Percentiles rank a stretch among this genome's conserved stretches.
Conservation (phyloP, 2,113 vertebrate species). For the Carassius auratus region DNA sequence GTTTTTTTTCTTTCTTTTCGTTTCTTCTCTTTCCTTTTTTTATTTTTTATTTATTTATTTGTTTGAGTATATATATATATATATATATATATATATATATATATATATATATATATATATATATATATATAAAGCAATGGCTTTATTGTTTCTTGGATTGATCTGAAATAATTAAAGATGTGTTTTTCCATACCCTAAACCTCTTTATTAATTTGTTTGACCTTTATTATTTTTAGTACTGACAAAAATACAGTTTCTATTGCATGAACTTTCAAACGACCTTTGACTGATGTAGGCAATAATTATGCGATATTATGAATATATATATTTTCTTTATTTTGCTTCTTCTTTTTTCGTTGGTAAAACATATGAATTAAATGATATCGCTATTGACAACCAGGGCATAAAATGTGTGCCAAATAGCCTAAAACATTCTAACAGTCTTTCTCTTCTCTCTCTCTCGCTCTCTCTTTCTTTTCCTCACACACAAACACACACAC, state of each 20-base stretch:
- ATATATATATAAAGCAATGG: background rate
- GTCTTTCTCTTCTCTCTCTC: background rate
- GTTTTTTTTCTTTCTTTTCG: too few species aligned
- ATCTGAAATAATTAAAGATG: background rate
- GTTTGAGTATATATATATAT: too few species aligned
- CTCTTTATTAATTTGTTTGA: background rate
- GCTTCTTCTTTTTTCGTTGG: background rate
- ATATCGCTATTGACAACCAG: background rate
- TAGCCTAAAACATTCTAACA: background rate
- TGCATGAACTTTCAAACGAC: background rate
- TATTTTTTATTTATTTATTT: too few species aligned
- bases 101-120: too few species aligned
- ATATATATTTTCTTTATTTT: too few species aligned
- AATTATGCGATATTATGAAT: background rate
- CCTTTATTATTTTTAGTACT: background rate
- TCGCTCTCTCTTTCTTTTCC: background rate
- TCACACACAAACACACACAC: background rate
- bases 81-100: too few species aligned
- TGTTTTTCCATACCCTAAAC: background rate
- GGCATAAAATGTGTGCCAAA: background rate
- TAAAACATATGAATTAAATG: background rate
- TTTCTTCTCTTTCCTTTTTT: background rate
- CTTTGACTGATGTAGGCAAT: background rate
- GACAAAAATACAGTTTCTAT: background rate
- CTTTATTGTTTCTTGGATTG: background rate